Evolutionary conservation across 2,797 vertebrate genomes (phyloP), one percentile per base, ranked within the genome.

Genomic region (Dallia pectoralis): DNA sequence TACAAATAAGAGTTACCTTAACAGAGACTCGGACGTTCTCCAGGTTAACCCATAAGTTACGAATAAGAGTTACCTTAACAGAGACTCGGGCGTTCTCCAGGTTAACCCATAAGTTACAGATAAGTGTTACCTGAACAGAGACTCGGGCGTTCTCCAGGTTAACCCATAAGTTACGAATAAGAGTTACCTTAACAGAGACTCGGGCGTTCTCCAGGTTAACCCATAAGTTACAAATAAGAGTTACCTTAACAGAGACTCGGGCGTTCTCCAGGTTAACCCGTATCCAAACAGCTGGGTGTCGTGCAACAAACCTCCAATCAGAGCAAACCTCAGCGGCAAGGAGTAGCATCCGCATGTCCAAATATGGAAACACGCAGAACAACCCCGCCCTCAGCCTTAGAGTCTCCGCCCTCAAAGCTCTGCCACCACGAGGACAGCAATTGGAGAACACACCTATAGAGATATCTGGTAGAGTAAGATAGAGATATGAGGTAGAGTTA

Each of bases 341-440:
- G 81, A 97, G 91, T 70, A 96, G 79, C 0, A 96, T 94, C 74
- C 83, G 89, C 4, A 93, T 93, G 75, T 97, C 95, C 90, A 97
- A 89, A 88, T 96, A 97, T 14, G 94, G 95, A 85, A 97, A 96
- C 82, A 96, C 93, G 72, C 96, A 97, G 88, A 96, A 96, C 0
- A 97, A 92, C 14, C 94, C 95, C 0, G 95, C 96, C 64, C 96
- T 86, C 91, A 95, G 92, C 88, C 92, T 93, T 85, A 96, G 88
- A 77, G 92, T 89, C 81, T 94, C 95, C 0, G 93, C 94, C 81
- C 92, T 93, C 89, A 95, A 87, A 0, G 87, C 90, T 68, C 92
- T 93, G 74, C 93, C 87, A 40, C 91, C 88, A 0, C 85, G 79
- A 74, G 82, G 77, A 29, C 81, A 75, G 0, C 81, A 79, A 9